Evolutionary conservation across 2,797 vertebrate species (phyloP).

Genomic region (Sebastes minor): DNA sequence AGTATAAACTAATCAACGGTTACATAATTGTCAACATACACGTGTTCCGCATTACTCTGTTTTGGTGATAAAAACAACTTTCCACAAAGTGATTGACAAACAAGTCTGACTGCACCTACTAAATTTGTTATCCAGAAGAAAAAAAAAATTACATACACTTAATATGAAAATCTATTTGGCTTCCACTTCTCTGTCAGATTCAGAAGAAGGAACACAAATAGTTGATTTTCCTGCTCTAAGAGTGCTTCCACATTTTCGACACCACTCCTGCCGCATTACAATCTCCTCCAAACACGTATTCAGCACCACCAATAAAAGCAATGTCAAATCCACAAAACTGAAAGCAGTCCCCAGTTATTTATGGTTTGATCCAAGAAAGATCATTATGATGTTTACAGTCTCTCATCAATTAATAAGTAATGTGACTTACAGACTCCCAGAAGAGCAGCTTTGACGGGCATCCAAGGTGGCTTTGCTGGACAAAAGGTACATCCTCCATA

Average conservation of each 20-base stretch:
- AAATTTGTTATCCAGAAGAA: neutral
- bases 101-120: neutral
- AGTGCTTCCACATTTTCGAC: neutral
- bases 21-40: neutral
- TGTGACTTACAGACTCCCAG: neutral
- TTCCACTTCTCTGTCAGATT: slow-evolving; percentile 9
- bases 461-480: neutral
- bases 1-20: neutral
- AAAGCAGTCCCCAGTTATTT: neutral
- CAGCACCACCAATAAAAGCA: neutral
- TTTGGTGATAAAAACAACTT: slow-evolving; percentile 5
- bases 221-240: neutral
- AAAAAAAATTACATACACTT: neutral
- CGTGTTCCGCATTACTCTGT: neutral
- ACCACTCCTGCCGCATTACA: neutral
- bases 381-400: neutral
- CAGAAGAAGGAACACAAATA: neutral
- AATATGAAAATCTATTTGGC: slow-evolving; percentile 7
- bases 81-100: slow-evolving; percentile 5
- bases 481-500: slow-evolving; percentile 10
- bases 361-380: slow-evolving; percentile 7
- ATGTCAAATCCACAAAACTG: neutral
- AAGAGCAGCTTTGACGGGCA: neutral
- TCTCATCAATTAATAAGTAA: neutral
- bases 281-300: neutral